phyloP scores from a whole-genome alignment of 2,797 vertebrate genomes.

The Synanceia verrucosa region DNA sequence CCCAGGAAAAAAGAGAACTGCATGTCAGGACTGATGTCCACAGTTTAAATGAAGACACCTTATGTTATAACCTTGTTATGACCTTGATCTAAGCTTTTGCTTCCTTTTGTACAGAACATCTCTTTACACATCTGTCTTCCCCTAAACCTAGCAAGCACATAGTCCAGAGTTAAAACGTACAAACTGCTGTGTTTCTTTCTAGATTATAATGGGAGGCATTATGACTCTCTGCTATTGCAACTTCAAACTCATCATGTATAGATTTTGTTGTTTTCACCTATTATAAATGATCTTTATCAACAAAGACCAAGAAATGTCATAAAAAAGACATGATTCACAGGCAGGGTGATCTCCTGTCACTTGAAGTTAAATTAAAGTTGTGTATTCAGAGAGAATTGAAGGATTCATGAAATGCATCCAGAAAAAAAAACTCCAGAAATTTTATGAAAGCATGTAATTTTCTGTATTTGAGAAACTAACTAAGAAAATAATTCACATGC shows the following conservation, averaged over 20 bases:
- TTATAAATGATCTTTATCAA: background rate
- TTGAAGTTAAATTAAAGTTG: background rate
- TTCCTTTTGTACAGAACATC: background rate
- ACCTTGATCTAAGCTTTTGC: slow-evolving; percentile 16
- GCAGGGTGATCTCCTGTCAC: background rate
- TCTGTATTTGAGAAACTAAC: background rate
- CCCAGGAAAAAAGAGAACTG: background rate
- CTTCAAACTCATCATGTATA: background rate
- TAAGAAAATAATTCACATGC: background rate
- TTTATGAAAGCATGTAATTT: background rate
- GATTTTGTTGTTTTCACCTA: background rate
- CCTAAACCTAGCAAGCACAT: background rate
- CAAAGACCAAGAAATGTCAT: background rate
- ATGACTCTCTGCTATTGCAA: accelerated
- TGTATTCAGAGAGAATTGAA: background rate
- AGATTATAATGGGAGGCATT: background rate
- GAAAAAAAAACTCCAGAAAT: background rate
- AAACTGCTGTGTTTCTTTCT: background rate
- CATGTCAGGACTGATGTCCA: background rate
- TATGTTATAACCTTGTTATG: slow-evolving; percentile 8
- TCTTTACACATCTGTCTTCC: background rate
- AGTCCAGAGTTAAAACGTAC: background rate
- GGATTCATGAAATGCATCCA: background rate
- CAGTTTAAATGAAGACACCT: slow-evolving; percentile 21
- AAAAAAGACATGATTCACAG: background rate